phyloP scores from a whole-genome alignment of 2,113 vertebrate species.

The Chiloscyllium plagiosum region DNA sequence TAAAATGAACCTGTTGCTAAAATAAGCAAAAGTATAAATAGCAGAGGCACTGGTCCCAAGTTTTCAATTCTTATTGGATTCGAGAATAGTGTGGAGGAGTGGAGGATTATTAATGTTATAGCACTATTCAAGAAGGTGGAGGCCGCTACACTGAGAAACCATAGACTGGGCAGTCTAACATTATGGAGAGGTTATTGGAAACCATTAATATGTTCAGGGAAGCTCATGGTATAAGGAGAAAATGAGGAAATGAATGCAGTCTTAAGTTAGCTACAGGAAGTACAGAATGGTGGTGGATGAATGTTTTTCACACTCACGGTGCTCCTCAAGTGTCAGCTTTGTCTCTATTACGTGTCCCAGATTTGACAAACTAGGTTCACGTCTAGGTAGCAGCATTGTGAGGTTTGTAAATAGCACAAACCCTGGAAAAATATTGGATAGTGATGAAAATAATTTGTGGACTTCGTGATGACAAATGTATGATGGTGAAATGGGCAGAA shows the following conservation, averaged over 20 bases:
- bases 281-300: background rate
- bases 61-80: background rate
- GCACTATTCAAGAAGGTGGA: background rate
- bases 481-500: background rate
- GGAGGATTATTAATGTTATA: background rate
- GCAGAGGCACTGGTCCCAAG: background rate
- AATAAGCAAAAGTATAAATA: background rate
- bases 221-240: background rate
- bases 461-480: background rate
- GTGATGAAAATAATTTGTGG: background rate
- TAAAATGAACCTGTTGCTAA: background rate
- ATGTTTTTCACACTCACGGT: background rate
- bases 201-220: background rate
- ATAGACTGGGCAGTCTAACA: background rate
- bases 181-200: background rate
- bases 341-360: background rate
- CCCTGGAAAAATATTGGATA: background rate
- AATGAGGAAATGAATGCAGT: background rate
- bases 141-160: background rate
- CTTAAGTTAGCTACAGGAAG: background rate
- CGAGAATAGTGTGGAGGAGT: background rate
- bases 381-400: background rate
- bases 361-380: background rate
- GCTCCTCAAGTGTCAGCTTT: background rate
- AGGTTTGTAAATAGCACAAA: background rate